Conservation (phyloP, 2,888 invertebrate genomes). For the Cylindroiulus punctatus region DNA sequence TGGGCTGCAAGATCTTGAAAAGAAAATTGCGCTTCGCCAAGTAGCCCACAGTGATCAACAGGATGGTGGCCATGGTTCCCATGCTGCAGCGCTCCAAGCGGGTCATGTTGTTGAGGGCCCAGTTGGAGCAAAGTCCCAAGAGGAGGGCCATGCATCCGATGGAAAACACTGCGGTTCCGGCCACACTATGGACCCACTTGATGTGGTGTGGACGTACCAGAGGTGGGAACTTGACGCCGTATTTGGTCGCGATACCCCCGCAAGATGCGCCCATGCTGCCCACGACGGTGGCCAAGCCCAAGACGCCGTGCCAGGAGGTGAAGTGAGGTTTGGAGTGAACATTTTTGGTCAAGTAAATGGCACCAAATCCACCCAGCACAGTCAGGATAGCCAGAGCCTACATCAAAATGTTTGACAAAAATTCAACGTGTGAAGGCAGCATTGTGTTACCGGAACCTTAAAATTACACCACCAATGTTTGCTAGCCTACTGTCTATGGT, state of each 20-base stretch:
- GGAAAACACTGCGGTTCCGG: constrained; percentile 20
- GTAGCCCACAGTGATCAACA: not conserved
- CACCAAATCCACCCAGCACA: not conserved
- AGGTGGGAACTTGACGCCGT: constrained; percentile 19
- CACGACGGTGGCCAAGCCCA: constrained; percentile 21
- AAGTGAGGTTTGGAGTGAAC: constrained; percentile 41
- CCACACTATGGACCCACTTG: constrained; percentile 35
- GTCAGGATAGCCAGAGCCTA: not conserved
- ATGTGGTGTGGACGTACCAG: constrained; percentile 2
- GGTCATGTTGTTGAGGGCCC: constrained; percentile 49
- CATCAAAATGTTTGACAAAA: not conserved
- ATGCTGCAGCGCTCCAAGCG: constrained; percentile 45
- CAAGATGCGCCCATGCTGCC: not conserved
- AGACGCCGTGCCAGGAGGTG: constrained; percentile 48
- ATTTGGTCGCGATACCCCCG: constrained; percentile 24
- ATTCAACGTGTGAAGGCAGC: no score
- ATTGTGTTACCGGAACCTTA: no score
- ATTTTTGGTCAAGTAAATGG: constrained; percentile 45
- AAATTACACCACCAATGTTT: not conserved
- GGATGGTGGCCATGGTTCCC: not conserved
- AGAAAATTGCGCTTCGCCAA: constrained; percentile 37
- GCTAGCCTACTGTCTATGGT: not conserved
- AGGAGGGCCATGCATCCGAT: not conserved
- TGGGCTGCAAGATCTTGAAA: not conserved
- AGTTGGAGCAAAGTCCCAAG: constrained; percentile 35